Evolutionary conservation across 2,113 vertebrate species (phyloP).

Genomic region (Pedetes capensis): DNA sequence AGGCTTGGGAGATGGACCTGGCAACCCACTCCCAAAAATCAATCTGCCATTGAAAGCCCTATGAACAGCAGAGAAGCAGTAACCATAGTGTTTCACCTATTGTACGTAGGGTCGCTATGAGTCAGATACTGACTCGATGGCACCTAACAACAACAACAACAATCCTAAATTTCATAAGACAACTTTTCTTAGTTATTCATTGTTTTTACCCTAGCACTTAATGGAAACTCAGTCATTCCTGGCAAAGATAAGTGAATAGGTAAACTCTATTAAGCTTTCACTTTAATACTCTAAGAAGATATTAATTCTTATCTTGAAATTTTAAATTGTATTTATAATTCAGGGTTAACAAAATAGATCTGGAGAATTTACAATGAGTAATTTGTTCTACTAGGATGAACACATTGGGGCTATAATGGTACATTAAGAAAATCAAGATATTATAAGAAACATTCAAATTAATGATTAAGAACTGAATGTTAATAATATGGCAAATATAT

Average conservation of each 20-base stretch:
- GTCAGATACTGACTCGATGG: too few relatives aligned
- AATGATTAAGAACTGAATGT: neutral
- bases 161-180: too few relatives aligned
- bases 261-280: neutral
- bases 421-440: neutral
- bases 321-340: neutral
- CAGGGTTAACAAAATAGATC: neutral
- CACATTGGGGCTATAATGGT: neutral
- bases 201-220: neutral
- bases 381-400: neutral
- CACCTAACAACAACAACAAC: too few relatives aligned
- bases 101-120: too few relatives aligned
- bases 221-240: neutral
- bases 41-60: too few relatives aligned
- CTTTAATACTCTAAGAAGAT: neutral
- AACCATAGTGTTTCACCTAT: too few relatives aligned
- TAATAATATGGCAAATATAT: neutral
- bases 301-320: neutral
- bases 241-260: neutral
- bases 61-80: too few relatives aligned
- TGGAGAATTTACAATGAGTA: neutral
- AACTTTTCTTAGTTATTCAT: neutral
- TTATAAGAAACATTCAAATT: neutral
- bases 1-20: too few relatives aligned
- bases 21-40: too few relatives aligned